Evolutionary conservation across 2,113 vertebrate genomes (phyloP), one percentile per base, ranked within the genome.

Genomic region (Willisornis vidua): DNA sequence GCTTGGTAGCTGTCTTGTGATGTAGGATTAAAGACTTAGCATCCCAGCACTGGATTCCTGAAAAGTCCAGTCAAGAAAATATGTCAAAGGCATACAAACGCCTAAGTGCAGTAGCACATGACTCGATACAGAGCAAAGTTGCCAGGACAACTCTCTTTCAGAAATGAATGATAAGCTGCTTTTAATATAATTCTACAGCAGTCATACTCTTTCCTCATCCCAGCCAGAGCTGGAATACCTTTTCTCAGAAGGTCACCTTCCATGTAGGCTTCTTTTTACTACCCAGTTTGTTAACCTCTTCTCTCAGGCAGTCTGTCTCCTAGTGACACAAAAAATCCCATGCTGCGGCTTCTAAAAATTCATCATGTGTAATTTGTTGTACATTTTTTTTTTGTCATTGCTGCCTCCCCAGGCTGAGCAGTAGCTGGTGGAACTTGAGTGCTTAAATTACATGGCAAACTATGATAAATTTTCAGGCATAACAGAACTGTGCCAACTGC

Each of bases 371-470:
- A 83, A 83, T 88, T 95, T 94, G 78, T 73, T 72, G 46, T 29
- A 49, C 31, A 16, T 75, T 88, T 45, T 75, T 45, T 75, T 37
- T 79, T 90, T 66, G 12, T 72, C 23, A 24, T 92, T 24, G 8
- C 43, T 93, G 66, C 13, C 48, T 93, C 28, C 59, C 33, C 8
- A 19, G 79, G 55, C 75, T 88, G 95, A 83, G 79, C 68, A 67
- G 29, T 89, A 67, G 70, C 75, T 92, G 83, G 54, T 92, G 63
- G 70, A 87, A 94, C 85, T 54, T 33, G 25, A 81, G 67, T 82
- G 65, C 90, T 93, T 92, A 93, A 94, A 89, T 96, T 97, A 75
- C 41, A 17, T 48, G 61, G 78, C 51, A 89, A 95, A 93, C 62
- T 83, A 67, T 91, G 80, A 94, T 90, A 91, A 92, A 96, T 93